Conservation (phyloP, 2,888 invertebrate species). For the Phania funesta region DNA sequence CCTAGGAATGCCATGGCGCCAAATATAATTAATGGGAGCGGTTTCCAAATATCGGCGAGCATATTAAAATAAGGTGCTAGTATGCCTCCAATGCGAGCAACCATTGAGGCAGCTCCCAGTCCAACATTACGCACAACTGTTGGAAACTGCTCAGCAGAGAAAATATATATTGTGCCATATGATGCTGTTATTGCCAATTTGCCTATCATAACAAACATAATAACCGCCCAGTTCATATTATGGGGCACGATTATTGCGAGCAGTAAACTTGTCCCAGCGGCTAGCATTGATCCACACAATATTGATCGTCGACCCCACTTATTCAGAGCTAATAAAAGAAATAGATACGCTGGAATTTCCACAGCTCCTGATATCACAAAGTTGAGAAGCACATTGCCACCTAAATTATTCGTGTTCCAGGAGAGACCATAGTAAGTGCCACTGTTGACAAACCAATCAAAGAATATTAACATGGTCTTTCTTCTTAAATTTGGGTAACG, state of each 20-base stretch:
- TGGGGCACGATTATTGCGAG: slow-evolving; percentile 83
- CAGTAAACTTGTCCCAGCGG: slow-evolving; percentile 83
- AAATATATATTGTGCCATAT: slow-evolving; percentile 87
- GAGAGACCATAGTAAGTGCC: slow-evolving; percentile 90
- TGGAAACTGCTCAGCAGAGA: slow-evolving; percentile 88
- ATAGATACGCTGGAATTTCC: slow-evolving; percentile 87
- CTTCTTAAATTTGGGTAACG: slow-evolving; percentile 84
- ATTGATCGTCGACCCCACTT: slow-evolving; percentile 86
- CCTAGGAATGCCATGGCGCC: slow-evolving; percentile 87
- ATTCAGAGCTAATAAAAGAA: slow-evolving; percentile 85
- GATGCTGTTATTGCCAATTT: slow-evolving; percentile 88
- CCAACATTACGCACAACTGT: slow-evolving; percentile 91
- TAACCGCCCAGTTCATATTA: slow-evolving; percentile 82
- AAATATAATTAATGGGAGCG: slow-evolving; percentile 87
- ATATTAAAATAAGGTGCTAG: slow-evolving; percentile 89
- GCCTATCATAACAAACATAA: slow-evolving; percentile 85
- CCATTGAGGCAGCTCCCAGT: slow-evolving; percentile 92
- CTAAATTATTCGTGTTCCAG: slow-evolving; percentile 87
- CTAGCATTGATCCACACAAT: slow-evolving; percentile 85
- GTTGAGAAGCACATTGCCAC: slow-evolving; percentile 87
- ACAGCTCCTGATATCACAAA: slow-evolving; percentile 88
- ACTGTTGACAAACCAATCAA: slow-evolving; percentile 89
- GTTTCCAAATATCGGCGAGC: slow-evolving; percentile 82
- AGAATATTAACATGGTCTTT: slow-evolving; percentile 86
- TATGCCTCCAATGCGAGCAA: slow-evolving; percentile 88